These are phyloP conservation scores for Pongo abelii DNA, from an alignment of 2,113 vertebrate genomes.

Conservation along the genomic window DNA sequence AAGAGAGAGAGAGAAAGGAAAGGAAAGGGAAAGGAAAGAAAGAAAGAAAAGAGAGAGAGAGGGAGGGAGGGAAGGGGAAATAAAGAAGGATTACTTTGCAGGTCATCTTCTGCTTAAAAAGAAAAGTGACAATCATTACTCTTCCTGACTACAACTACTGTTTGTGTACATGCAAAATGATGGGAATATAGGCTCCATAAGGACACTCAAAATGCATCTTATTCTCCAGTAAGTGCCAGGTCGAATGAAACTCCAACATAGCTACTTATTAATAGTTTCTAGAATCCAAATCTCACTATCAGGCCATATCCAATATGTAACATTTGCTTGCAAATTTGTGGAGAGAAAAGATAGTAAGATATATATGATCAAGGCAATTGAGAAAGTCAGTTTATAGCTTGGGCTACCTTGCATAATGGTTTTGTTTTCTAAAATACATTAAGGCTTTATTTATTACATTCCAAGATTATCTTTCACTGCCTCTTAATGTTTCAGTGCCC, in stretches of 20 bases:
- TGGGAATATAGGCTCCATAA: neutral
- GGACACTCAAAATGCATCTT: neutral
- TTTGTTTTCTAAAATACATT: neutral
- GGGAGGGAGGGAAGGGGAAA: too few species aligned
- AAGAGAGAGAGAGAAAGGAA: fast-evolving
- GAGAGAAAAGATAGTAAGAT: neutral
- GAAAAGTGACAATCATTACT: neutral
- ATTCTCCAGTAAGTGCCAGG: neutral
- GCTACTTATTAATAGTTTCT: neutral
- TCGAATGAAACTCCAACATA: neutral
- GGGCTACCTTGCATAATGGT: neutral
- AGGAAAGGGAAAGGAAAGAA: fast-evolving
- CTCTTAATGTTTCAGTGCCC: neutral
- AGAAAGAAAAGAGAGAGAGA: fast-evolving
- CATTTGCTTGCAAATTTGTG: neutral
- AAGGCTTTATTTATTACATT: neutral
- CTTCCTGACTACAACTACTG: neutral
- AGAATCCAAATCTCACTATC: neutral
- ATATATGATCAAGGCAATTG: neutral
- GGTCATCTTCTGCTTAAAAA: neutral
- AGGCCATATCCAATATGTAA: neutral
- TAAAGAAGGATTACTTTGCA: neutral
- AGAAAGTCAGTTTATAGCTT: neutral
- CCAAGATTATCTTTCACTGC: neutral
- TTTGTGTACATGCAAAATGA: neutral